A percentile compares a stretch with the other conserved stretches of the same genome.
These are phyloP conservation scores for Dolomedes plantarius DNA, from an alignment of 2,888 invertebrate genomes.

Conservation along the genomic window DNA sequence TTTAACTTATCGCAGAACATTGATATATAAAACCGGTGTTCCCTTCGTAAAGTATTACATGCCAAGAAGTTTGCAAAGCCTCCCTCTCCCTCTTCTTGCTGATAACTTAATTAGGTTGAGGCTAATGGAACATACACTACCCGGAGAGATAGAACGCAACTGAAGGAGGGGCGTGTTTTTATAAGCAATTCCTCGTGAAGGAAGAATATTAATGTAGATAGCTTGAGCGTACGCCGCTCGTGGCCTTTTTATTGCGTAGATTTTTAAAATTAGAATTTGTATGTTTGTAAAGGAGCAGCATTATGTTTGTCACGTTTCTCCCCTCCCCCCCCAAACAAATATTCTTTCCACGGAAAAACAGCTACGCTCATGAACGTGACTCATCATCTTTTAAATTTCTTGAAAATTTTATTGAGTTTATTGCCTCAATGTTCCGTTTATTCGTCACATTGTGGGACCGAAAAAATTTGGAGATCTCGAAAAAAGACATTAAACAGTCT, in stretches of 20 bases:
- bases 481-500: too few relatives aligned
- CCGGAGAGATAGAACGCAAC: too few relatives aligned
- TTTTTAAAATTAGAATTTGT: neutral
- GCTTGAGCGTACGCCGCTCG: neutral
- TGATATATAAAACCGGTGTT: constrained; percentile 23
- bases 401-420: too few relatives aligned
- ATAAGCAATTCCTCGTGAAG: neutral
- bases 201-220: neutral
- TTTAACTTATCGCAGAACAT: constrained; percentile 55
- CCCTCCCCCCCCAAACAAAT: too few relatives aligned
- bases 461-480: too few relatives aligned
- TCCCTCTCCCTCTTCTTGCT: constrained; percentile 38
- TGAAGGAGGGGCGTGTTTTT: constrained; percentile 1
- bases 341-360: too few relatives aligned
- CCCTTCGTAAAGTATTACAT: neutral
- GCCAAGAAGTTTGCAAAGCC: constrained; percentile 26
- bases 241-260: neutral
- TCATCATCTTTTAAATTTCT: too few relatives aligned
- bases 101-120: constrained; percentile 63
- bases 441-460: too few relatives aligned
- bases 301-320: too few relatives aligned
- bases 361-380: too few relatives aligned
- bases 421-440: too few relatives aligned
- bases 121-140: constrained; percentile 50
- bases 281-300: neutral